Base-by-base conservation (phyloP, 2,888 invertebrate species). In the Eupeodes latifasciatus region DNA sequence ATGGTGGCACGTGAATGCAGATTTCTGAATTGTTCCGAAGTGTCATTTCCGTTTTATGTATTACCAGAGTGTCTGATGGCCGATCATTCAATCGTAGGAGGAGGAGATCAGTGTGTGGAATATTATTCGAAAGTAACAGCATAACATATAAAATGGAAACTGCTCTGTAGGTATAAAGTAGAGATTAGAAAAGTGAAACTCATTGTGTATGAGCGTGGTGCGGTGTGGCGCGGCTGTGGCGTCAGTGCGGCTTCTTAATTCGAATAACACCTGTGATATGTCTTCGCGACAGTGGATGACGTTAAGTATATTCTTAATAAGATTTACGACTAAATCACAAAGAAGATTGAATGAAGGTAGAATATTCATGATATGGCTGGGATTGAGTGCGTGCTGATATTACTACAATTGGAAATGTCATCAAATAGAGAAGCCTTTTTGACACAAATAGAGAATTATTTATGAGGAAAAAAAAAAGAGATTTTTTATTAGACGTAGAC, bases 161-260 rank as follows among this genome's bases (percentile, higher is more conserved):
- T 81, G 51, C 59, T 64, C 40, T 40, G 9, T 40, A 40, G 6
- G 6, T 40, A 40, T 40, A 40, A 9, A 7, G 59, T 83, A 11
- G 14, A 67, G 84, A 77, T 84, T 84, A 87, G 87, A 87, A 87
- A 87, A 87, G 87, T 84, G 84, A 87, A 87, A 87, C 84, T 87
- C 51, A 40, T 40, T 55, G 27, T 66, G 16, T 64, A 27, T 27
- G 66, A 66, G 64, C 16, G 16, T 64, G 44, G 40, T 40, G 40
- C 9, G 44, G 7, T 27, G 16, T 9, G 61, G 11, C 36, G 74
- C 40, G 76, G 11, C 47, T 27, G 47, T 40, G 34, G 76, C 55
- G 51, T 14, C 74, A 59, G 40, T 16, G 72, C 61, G 57, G 79
- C 57, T 76, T 76, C 47, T 79, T 71, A 78, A 79, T 82, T 79